A percentile compares a stretch with the other conserved stretches of the same genome.
These are phyloP conservation scores for Pomacea canaliculata DNA, from an alignment of 2,888 invertebrate species.

Conservation along the genomic window DNA sequence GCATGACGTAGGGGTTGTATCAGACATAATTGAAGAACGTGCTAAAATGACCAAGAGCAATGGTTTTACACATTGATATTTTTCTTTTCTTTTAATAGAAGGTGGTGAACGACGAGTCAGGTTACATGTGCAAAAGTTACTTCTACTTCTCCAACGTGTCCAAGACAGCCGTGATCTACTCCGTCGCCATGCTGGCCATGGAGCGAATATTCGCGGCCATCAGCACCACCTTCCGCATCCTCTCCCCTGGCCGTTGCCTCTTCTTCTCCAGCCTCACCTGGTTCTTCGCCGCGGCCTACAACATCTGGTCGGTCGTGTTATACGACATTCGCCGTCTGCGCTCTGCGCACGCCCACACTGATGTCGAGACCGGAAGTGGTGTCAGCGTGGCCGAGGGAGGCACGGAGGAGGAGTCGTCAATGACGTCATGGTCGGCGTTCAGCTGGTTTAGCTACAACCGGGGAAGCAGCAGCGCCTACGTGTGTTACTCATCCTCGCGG, in stretches of 20 bases:
- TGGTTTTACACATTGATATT: too few relatives aligned
- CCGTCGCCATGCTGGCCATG: conserved; percentile 40
- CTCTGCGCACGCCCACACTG: not conserved
- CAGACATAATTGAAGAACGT: too few relatives aligned
- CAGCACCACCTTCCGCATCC: conserved; percentile 33
- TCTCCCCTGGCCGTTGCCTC: conserved; percentile 42
- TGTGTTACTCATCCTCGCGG: conserved; percentile 44
- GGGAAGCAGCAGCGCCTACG: not conserved
- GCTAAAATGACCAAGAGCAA: too few relatives aligned
- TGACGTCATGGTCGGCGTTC: not conserved
- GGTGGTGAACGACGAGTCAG: conserved; percentile 31
- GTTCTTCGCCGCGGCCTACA: conserved; percentile 65
- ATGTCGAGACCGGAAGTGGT: not conserved
- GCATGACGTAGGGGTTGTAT: too few relatives aligned
- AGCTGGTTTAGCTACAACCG: conserved; percentile 17
- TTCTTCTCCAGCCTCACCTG: conserved; percentile 64
- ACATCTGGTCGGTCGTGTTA: conserved; percentile 62
- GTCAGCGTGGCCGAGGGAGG: not conserved
- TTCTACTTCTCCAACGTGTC: conserved; percentile 50
- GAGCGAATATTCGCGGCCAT: conserved; percentile 38
- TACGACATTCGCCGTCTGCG: conserved; percentile 35
- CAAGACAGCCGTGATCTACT: conserved; percentile 53
- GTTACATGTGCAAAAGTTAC: conserved; percentile 46
- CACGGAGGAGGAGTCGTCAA: not conserved
- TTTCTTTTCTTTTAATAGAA: not conserved